Evolutionary conservation across 1,140 invertebrate species (phyloP).

Genomic region (Hylaeus anthracinus): DNA sequence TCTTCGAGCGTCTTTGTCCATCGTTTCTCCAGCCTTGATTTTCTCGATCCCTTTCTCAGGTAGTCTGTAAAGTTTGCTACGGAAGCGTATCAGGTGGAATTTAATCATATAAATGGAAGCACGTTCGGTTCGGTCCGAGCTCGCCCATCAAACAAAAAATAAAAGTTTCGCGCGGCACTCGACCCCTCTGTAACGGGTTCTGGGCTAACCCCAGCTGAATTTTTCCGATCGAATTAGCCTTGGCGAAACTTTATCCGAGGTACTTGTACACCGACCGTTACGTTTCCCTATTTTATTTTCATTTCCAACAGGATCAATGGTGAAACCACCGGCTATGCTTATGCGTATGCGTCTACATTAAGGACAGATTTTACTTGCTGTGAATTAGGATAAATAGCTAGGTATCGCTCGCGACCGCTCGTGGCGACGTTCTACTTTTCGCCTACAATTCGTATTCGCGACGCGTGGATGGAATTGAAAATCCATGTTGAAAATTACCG

Average conservation of each 20-base stretch:
- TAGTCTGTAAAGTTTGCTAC: constrained; percentile 68
- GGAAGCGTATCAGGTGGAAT: constrained; percentile 65
- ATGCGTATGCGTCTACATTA: constrained; percentile 14
- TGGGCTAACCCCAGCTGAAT: constrained; percentile 44
- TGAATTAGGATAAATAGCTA: not conserved
- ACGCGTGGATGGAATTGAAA: not conserved
- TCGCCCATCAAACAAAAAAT: constrained; percentile 54
- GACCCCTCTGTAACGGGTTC: too few relatives aligned
- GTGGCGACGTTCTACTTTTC: too few relatives aligned
- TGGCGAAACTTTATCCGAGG: constrained; percentile 56
- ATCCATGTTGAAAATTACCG: too few relatives aligned
- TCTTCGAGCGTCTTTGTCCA: constrained; percentile 12
- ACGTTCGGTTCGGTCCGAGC: constrained; percentile 46
- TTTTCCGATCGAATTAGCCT: constrained; percentile 66
- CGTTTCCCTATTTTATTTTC: constrained; percentile 47
- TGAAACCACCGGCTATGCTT: constrained; percentile 32
- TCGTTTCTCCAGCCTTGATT: not conserved
- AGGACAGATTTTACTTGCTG: constrained; percentile 27
- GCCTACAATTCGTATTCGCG: too few relatives aligned
- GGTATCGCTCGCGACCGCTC: too few relatives aligned
- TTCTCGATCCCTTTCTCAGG: constrained; percentile 39
- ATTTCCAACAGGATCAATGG: constrained; percentile 23
- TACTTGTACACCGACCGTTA: constrained; percentile 22
- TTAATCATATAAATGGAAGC: constrained; percentile 72
- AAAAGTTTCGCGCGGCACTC: constrained; percentile 57